Evolutionary conservation across 1,140 invertebrate genomes (phyloP).

Genomic region (Andricus grossulariae): DNA sequence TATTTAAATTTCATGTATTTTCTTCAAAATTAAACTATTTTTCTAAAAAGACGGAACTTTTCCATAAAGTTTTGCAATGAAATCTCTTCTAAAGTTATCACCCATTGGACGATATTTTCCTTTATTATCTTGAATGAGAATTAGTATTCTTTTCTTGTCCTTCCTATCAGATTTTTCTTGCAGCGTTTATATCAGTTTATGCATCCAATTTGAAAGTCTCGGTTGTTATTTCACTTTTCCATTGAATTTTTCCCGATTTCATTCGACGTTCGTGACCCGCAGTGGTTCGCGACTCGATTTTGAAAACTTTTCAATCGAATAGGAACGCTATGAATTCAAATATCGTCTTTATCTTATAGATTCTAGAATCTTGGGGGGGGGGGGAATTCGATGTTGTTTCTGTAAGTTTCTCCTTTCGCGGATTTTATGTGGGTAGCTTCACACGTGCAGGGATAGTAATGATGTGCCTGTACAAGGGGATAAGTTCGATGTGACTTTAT

Average conservation of each 20-base stretch:
- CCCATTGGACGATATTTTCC: too few species aligned
- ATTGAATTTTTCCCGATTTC: neutral
- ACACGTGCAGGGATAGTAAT: slow-evolving; percentile 33
- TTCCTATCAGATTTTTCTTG: too few species aligned
- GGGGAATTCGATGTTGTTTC: slow-evolving; percentile 21
- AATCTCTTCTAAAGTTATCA: too few species aligned
- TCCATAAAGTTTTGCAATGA: too few species aligned
- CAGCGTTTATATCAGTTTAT: too few species aligned
- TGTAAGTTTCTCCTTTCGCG: slow-evolving; percentile 9
- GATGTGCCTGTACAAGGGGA: slow-evolving; percentile 20
- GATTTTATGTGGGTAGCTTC: slow-evolving; percentile 30
- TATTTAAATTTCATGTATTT: too few species aligned
- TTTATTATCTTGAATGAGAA: too few species aligned
- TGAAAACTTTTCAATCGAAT: slow-evolving; percentile 41
- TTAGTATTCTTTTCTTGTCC: too few species aligned
- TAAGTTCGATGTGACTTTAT: slow-evolving; percentile 3
- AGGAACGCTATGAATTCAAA: slow-evolving; percentile 42
- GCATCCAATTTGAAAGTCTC: too few species aligned
- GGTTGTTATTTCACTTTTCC: neutral
- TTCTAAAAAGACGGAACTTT: too few species aligned
- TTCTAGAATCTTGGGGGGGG: slow-evolving; percentile 13
- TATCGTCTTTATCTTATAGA: slow-evolving; percentile 18
- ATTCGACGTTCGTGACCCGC: neutral
- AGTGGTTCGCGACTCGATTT: slow-evolving; percentile 14
- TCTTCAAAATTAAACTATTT: too few species aligned